Base-by-base conservation (phyloP, 2,888 invertebrate genomes). In the Lithodes maja region DNA sequence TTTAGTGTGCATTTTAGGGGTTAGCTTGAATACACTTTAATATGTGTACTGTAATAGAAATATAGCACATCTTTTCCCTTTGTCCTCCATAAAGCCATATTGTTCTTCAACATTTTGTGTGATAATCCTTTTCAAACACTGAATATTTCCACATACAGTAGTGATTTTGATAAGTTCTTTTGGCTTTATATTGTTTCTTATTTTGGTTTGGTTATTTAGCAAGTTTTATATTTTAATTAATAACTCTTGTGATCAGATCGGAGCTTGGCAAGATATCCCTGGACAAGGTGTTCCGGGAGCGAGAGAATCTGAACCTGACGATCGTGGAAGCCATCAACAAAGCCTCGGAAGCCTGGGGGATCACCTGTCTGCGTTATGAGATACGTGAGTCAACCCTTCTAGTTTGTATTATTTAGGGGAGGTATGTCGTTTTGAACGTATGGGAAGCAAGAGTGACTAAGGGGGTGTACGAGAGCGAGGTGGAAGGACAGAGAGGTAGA, bases 291-390 rank as follows among this genome's bases (percentile, higher is more conserved):
- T 99, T 99, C 93, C 95, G 97, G 91, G 99, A 99, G 94, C 95
- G 99, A 93, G 99, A 99, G 94, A 97, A 96, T 85, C 95, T 99
- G 33, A 99, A 99, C 94, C 96, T 97, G 15, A 96, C 96, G 89
- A 99, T 99, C 92, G 99, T 99, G 1, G 97, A 97, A 92, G 96
- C 98, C 1, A 98, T 99, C 90, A 99, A 99, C 94, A 99, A 99
- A 94, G 99, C 99, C 1, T 98, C 99, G 92, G 98, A 97, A 94
- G 98, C 98, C 0, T 99, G 99, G 99, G 99, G 99, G 75, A 98
- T 99, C 90, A 96, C 97, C 2, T 99, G 99, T 93, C 95, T 99
- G 91, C 95, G 99, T 93, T 98, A 98, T 94, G 98, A 98, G 95
- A 98, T 98, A 93, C 95, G 98, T 95, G 94, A 95, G 96, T 95